Percentiles rank a stretch among this genome's conserved stretches.
phyloP scores from a whole-genome alignment of 2,113 vertebrate genomes.

The Pyrgilauda ruficollis region DNA sequence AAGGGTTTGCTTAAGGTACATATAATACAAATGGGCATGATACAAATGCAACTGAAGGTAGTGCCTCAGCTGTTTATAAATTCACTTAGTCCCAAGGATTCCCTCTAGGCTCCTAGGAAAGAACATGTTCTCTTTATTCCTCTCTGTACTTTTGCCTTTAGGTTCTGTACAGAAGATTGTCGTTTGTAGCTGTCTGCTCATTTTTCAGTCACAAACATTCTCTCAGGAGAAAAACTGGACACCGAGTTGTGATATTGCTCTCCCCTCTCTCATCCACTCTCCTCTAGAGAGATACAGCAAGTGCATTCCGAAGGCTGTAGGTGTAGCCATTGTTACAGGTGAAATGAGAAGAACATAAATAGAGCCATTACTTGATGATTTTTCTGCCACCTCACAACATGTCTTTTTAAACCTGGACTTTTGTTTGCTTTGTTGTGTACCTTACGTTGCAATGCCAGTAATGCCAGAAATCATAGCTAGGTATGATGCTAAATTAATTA shows the following conservation, averaged over 20 bases:
- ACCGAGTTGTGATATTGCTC: neutral
- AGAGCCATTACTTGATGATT: neutral
- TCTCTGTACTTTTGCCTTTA: neutral
- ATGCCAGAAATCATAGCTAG: neutral
- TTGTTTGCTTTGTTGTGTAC: neutral
- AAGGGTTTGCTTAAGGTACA: neutral
- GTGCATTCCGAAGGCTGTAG: neutral
- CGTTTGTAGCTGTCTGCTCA: neutral
- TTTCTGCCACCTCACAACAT: neutral
- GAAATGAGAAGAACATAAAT: neutral
- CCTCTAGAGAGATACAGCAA: neutral
- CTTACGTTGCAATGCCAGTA: neutral
- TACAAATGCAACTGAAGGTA: neutral
- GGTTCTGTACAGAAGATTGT: neutral
- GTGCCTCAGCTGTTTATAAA: neutral
- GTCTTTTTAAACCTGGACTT: neutral
- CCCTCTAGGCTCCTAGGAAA: neutral
- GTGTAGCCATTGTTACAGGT: neutral
- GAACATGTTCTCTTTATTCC: neutral
- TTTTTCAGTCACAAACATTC: neutral
- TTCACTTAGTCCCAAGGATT: neutral
- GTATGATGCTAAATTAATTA: neutral
- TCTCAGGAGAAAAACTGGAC: neutral
- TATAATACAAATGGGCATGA: neutral
- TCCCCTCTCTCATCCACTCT: neutral